These are phyloP conservation scores for Solea senegalensis DNA, from an alignment of 2,113 vertebrate species.

Conservation along the genomic window DNA sequence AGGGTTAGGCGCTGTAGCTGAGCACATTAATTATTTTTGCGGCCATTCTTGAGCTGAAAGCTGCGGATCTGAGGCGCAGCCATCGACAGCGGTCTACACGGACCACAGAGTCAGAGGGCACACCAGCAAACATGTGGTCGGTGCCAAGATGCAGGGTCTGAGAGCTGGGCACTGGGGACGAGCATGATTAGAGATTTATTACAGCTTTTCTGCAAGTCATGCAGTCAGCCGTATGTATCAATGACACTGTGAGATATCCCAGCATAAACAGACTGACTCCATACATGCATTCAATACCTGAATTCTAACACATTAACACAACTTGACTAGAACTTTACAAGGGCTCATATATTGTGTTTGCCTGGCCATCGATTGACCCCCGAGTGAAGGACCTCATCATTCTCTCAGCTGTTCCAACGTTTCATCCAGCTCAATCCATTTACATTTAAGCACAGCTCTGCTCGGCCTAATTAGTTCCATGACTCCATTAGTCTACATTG, in stretches of 20 bases:
- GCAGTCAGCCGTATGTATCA: conserved; percentile 19
- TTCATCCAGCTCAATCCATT: conserved; percentile 79
- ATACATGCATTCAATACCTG: background rate
- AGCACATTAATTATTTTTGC: conserved; percentile 69
- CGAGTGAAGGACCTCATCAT: conserved; percentile 76
- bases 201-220: conserved; percentile 66
- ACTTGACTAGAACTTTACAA: conserved; percentile 24
- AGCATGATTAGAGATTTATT: conserved; percentile 61
- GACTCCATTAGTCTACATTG: conserved; percentile 83
- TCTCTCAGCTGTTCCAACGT: conserved; percentile 73
- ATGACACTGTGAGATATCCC: background rate
- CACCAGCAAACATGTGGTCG: conserved; percentile 64
- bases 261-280: background rate
- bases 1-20: conserved; percentile 34
- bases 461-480: conserved; percentile 82
- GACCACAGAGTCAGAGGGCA: conserved; percentile 64
- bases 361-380: conserved; percentile 76
- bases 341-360: conserved; percentile 60
- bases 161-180: conserved; percentile 40
- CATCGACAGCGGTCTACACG: conserved; percentile 58
- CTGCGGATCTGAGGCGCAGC: conserved; percentile 55
- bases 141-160: conserved; percentile 62
- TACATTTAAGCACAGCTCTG: conserved; percentile 82
- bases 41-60: conserved; percentile 60
- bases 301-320: conserved; percentile 23